Percentiles rank a stretch among this genome's conserved stretches.
phyloP scores from a whole-genome alignment of 2,113 vertebrate species.

The Lanius collurio region DNA sequence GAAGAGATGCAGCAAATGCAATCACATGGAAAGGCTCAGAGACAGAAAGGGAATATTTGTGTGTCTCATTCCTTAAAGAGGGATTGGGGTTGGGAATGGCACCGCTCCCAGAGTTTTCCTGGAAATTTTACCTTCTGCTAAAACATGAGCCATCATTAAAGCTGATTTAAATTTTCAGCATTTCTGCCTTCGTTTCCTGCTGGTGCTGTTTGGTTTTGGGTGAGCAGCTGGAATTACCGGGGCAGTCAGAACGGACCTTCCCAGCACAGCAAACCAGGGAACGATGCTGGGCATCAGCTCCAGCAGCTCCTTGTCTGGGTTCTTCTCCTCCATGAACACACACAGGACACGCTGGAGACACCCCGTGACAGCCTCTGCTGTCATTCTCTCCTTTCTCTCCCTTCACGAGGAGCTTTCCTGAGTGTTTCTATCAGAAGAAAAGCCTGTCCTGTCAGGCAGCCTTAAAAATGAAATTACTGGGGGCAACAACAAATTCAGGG shows the following conservation, averaged over 20 bases:
- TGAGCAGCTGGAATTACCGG: not conserved
- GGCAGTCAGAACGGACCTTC: not conserved
- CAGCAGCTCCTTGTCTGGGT: not conserved
- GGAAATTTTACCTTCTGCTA: not conserved
- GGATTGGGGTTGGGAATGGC: not conserved
- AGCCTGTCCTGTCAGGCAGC: not conserved
- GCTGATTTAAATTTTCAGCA: not conserved
- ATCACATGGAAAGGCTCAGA: not conserved
- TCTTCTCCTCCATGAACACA: not conserved
- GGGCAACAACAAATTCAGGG: not conserved
- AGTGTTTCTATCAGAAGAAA: not conserved
- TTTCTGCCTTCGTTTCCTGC: not conserved
- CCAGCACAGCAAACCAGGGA: not conserved
- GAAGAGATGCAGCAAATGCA: not conserved
- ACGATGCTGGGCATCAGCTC: not conserved
- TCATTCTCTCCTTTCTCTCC: not conserved
- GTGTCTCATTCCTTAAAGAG: not conserved
- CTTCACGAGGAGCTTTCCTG: not conserved
- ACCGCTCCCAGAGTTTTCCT: not conserved
- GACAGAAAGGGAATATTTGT: not conserved
- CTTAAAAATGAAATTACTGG: not conserved
- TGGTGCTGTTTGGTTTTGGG: not conserved
- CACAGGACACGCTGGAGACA: not conserved
- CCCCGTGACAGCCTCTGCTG: not conserved
- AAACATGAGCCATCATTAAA: not conserved